phyloP scores from a whole-genome alignment of 2,797 vertebrate genomes.

The Tokudaia muenninki region DNA sequence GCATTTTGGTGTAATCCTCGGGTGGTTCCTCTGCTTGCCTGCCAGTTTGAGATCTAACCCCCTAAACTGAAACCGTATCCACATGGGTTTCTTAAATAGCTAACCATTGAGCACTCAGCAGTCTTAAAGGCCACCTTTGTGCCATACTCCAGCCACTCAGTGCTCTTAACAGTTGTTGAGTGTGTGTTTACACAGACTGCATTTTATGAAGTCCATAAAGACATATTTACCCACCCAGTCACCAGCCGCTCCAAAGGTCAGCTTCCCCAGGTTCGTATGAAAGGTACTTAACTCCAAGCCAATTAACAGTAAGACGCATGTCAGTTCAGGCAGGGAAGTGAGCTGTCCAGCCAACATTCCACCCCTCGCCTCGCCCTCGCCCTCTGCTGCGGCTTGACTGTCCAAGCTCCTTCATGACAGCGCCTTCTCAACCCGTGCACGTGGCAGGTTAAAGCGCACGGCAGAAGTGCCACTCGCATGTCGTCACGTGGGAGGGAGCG shows the following conservation, averaged over 20 bases:
- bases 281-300: slow-evolving; percentile 58
- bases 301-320: slow-evolving; percentile 33
- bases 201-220: slow-evolving; percentile 80
- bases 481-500: background rate
- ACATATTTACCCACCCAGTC: slow-evolving; percentile 75
- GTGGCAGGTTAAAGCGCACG: slow-evolving; percentile 13
- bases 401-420: slow-evolving; percentile 57
- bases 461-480: slow-evolving; percentile 55
- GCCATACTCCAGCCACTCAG: slow-evolving; percentile 63
- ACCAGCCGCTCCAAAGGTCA: slow-evolving; percentile 67
- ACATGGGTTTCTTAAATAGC: slow-evolving; percentile 18
- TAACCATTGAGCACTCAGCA: slow-evolving; percentile 19
- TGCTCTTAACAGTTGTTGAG: slow-evolving; percentile 77
- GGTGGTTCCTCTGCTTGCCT: background rate
- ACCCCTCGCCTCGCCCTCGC: background rate
- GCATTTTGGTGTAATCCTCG: slow-evolving; percentile 10
- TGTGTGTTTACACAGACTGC: slow-evolving; percentile 77
- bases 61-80: slow-evolving; percentile 17
- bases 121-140: slow-evolving; percentile 58
- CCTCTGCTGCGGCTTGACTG: slow-evolving; percentile 59
- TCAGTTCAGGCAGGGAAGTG: slow-evolving; percentile 67
- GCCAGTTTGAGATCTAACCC: slow-evolving; percentile 37
- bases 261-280: slow-evolving; percentile 25
- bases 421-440: background rate
- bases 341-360: slow-evolving; percentile 54